These are phyloP conservation scores for Drosophila kokeensis DNA, from an alignment of 2,888 invertebrate species.

Conservation along the genomic window DNA sequence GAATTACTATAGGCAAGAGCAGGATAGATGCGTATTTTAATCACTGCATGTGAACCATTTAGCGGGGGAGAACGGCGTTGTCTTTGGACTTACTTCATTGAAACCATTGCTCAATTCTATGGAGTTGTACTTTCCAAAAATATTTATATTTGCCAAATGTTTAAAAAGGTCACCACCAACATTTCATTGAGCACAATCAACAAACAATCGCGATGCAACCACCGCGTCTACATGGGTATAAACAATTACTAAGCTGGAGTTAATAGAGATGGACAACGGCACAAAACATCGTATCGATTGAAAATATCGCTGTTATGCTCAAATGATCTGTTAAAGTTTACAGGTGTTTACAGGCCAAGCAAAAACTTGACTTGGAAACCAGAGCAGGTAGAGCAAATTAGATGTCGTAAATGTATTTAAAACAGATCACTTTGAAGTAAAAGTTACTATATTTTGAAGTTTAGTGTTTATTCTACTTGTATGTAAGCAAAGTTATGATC, in stretches of 20 bases:
- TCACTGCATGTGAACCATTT: constrained; percentile 18
- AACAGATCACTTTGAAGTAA: neutral
- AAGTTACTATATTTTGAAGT: neutral
- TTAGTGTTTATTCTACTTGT: neutral
- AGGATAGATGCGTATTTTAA: constrained; percentile 39
- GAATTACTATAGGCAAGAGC: constrained; percentile 22
- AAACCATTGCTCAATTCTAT: neutral
- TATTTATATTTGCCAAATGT: constrained; percentile 9
- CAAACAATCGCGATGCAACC: constrained; percentile 5
- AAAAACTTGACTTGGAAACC: neutral
- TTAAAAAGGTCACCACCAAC: constrained; percentile 9
- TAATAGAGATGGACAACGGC: constrained; percentile 33
- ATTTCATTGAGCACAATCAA: constrained; percentile 9
- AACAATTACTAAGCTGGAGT: constrained; percentile 45
- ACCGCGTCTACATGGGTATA: constrained; percentile 26
- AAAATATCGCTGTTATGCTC: constrained; percentile 12
- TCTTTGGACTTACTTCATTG: constrained; percentile 2
- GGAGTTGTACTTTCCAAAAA: constrained; percentile 5
- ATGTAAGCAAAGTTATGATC: neutral
- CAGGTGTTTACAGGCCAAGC: neutral
- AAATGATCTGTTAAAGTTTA: constrained; percentile 14
- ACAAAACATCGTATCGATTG: constrained; percentile 24
- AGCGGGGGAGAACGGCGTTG: constrained; percentile 8
- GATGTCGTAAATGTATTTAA: neutral
- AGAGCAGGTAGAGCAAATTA: neutral